Evolutionary conservation across 2,888 invertebrate genomes (phyloP), one percentile per base, ranked within the genome.

Genomic region (Tubulanus polymorphus): DNA sequence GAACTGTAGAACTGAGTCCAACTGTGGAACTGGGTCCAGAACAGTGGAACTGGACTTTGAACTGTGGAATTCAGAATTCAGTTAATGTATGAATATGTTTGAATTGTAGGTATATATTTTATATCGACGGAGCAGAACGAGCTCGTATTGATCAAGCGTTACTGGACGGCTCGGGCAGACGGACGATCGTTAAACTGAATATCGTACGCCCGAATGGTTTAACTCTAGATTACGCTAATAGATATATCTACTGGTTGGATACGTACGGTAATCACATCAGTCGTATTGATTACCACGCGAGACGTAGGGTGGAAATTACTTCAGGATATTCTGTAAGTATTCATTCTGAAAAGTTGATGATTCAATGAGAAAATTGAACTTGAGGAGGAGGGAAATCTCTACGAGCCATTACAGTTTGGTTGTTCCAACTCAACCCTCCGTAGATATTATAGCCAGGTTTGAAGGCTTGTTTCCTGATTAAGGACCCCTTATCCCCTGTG

Each of bases 201-300:
- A 88, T 91, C 58, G 88, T 90, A 62, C 89, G 87, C 85, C 92
- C 92, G 0, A 89, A 88, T 68, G 91, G 91, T 1, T 78, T 93
- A 47, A 88, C 91, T 0, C 84, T 93, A 18, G 93, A 94, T 75
- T 66, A 64, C 48, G 83, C 83, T 1, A 83, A 85, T 49, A 84
- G 85, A 51, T 87, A 88, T 55, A 81, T 94, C 3, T 94, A 91
- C 74, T 93, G 93, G 89, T 87, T 89, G 0, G 93, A 93, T 73
- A 89, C 91, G 10, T 84, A 81, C 80, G 79, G 72, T 15, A 68
- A 71, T 47, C 59, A 66, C 25, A 61, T 76, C 3, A 89, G 91
- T 79, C 82, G 88, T 58, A 85, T 88, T 25, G 86, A 89, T 80
- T 91, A 91, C 78, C 83, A 87, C 72, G 91, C 90, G 10, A 79